phyloP scores from a whole-genome alignment of 2,797 vertebrate species.

The Myotis myotis region DNA sequence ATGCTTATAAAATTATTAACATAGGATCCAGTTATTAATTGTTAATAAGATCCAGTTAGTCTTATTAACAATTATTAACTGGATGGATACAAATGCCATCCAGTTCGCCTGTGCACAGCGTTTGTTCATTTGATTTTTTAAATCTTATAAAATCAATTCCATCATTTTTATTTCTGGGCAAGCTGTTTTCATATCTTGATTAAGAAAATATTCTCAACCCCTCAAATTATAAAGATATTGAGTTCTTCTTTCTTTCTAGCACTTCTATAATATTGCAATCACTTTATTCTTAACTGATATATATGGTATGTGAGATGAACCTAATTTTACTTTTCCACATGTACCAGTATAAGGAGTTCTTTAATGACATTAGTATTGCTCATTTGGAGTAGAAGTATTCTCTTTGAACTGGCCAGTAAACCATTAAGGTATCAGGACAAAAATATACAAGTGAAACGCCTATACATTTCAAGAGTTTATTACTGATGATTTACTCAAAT shows the following conservation, averaged over 20 bases:
- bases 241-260: background rate
- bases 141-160: background rate
- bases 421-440: slow-evolving; percentile 30
- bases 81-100: background rate
- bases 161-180: background rate
- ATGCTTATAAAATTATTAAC: background rate
- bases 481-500: slow-evolving; percentile 20
- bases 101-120: background rate
- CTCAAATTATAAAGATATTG: background rate
- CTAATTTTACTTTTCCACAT: background rate
- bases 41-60: too few relatives aligned
- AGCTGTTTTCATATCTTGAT: slow-evolving; percentile 2
- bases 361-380: slow-evolving; percentile 59
- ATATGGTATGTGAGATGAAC: background rate
- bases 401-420: slow-evolving; percentile 24
- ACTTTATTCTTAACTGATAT: background rate
- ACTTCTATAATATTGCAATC: background rate
- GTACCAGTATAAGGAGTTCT: background rate
- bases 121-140: background rate
- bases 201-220: background rate
- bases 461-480: slow-evolving; percentile 54
- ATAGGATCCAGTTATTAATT: background rate
- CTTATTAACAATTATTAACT: too few relatives aligned
- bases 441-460: slow-evolving; percentile 28
- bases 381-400: slow-evolving; percentile 12